Base-by-base conservation (phyloP, 2,888 invertebrate genomes). In the Drosophila mulleri region DNA sequence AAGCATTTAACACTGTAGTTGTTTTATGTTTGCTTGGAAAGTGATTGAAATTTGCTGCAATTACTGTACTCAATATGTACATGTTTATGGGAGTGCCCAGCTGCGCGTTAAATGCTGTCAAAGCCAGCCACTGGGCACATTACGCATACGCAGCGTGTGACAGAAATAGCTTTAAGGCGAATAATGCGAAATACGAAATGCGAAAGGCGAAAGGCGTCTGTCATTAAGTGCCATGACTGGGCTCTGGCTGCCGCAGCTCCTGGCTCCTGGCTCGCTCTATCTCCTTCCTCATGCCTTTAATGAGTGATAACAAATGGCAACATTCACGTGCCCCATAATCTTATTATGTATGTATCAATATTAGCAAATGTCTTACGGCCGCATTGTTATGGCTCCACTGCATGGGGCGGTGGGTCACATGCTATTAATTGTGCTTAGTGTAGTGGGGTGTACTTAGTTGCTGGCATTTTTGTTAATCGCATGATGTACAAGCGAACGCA, bases 361-460 rank as follows among this genome's bases (percentile, higher is more conserved):
- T 82, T 67, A 82, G 54, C 63, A 67, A 82, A 82, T 82, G 79
- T 70, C 73, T 59, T 62, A 41, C 70, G 54, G 68, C 41, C 71
- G 72, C 83, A 88, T 80, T 88, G 83, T 82, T 72, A 80, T 72
- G 70, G 62, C 56, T 39, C 64, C n/a, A 26, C 12, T 14, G 8
- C 18, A 29, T 2, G 20, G 44, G 5, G 4, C 14, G 12, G 47
- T 8, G 47, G 18, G 26, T 39, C 23, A 47, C 62, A 61, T 39
- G 88, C 84, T 89, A 85, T 85, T 85, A 85, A 85, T 85, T 89
- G 84, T 87, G 89, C 89, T 85, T 85, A 89, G 84, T 85, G 74
- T 69, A 71, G 84, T 72, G 67, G 67, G 41, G 69, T 62, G 79
- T 84, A 89, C 89, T 84, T 84, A 84, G 88, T 89, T 75, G 70